Base-by-base conservation (phyloP, 1,140 invertebrate genomes). In the Euwallacea fornicatus region DNA sequence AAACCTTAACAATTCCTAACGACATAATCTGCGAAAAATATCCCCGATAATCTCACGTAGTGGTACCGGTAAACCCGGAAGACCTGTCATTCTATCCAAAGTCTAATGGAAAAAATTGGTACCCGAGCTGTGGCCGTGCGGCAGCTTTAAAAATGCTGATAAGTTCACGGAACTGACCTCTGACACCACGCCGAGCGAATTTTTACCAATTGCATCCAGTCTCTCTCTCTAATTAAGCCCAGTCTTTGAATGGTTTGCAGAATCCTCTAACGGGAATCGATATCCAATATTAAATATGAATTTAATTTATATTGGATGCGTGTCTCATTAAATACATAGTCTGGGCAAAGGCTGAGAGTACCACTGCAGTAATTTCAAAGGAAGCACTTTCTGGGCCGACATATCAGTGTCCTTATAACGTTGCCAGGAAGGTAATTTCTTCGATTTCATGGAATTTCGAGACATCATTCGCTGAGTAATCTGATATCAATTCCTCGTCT, bases 241-340 rank as follows among this genome's bases (percentile, higher is more conserved):
- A 62, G 47, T 68, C 71, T 50, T 50, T 72, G 65, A 65, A 58
- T 71, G 47, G 62, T 71, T 71, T 65, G 62, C 69, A 50, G 68
- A 70, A 64, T 65, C 47, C 64, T 68, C 13, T 72, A 72, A 72
- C 71, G 71, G 71, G 64, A 72, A 67, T 64, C 55, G 65, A 72
- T 72, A 67, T 72, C 67, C 71, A 63, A 72, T 72, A 72, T 72
- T 72, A 72, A 72, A 72, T 72, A 72, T 72, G 64, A 72, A 72
- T 72, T 72, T 72, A 67, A 68, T 72, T 72, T 72, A 72, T 72
- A 72, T 50, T 50, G 46, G 46, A 33, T 33, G 21, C 21, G 21
- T 33, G 21, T 33, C 21, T 33, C 21, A 33, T 33, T 33, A 33
- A 33, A 33, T 33, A 33, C 21, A 33, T 33, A 33, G 21, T 33